Evolutionary conservation across 2,797 vertebrate genomes (phyloP).

Genomic region (Trematomus bernacchii): DNA sequence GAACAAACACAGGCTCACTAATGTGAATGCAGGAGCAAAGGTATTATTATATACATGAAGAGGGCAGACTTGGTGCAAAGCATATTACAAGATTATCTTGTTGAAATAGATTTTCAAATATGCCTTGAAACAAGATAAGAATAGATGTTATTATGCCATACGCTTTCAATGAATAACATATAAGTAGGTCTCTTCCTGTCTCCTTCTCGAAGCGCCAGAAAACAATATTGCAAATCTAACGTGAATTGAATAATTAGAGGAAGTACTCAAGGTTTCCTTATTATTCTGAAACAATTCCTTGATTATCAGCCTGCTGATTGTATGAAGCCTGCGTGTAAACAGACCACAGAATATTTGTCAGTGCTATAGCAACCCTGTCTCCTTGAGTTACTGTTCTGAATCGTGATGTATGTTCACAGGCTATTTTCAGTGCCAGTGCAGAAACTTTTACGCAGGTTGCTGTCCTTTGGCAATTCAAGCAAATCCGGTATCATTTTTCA

Average conservation of each 20-base stretch:
- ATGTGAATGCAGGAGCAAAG: not conserved
- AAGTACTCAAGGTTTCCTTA: conserved; percentile 16
- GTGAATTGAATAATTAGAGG: conserved; percentile 19
- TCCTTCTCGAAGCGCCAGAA: not conserved
- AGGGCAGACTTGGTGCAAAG: not conserved
- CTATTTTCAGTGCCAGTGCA: conserved; percentile 3
- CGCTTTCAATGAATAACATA: not conserved
- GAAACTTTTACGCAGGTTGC: conserved; percentile 1
- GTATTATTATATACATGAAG: conserved; percentile 4
- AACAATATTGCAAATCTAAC: conserved; percentile 18
- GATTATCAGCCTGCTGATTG: conserved; percentile 3
- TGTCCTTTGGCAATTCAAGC: conserved; percentile 3
- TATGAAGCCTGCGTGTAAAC: conserved; percentile 17
- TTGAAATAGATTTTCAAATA: not conserved
- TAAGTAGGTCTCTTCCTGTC: not conserved
- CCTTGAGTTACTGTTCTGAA: conserved; percentile 15
- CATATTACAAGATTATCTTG: conserved; percentile 4
- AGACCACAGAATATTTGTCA: conserved; percentile 8
- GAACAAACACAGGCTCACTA: conserved; percentile 21
- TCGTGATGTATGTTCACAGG: conserved; percentile 17
- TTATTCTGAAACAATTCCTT: conserved; percentile 13
- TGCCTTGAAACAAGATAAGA: conserved; percentile 19
- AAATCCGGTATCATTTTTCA: not conserved
- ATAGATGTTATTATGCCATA: not conserved
- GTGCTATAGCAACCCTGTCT: not conserved